Base-by-base conservation (phyloP, 2,113 vertebrate species). In the Phasianus colchicus region DNA sequence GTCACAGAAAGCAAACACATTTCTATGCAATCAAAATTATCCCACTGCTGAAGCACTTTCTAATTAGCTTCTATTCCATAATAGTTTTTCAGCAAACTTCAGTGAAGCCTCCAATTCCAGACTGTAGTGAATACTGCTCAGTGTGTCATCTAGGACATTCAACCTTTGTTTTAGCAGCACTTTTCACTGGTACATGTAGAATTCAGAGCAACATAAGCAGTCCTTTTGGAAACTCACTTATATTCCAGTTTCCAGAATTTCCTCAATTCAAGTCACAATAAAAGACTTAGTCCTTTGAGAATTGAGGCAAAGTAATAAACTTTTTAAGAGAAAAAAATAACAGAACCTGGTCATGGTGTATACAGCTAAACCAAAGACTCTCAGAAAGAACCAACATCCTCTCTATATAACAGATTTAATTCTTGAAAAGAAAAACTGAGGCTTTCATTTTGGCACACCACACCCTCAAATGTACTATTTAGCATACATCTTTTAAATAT, bases 81-180 rank as follows among this genome's bases (percentile, higher is more conserved):
- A 21, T 3, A 74, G 42, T 40, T 90, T 94, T 90, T 73, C 86
- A 42, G 47, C 40, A 63, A 57, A 75, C 57, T 65, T 75, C 66
- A 86, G 5, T 29, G 12, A 5, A 80, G 11, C n/a, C 38, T 80
- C 38, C 15, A 40, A 40, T 73, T 60, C 38, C 71, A 92, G 70
- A 40, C 84, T 87, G 40, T 78, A 85, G 67, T 24, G 63, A 61
- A 40, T 66, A 36, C 24, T 52, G 40, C 63, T 67, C 71, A 29
- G 83, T 30, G 24, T 70, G 50, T 10, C 72, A 60, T 29, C 55
- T 60, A 91, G 60, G 69, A 42, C 40, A 52, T 29, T 32, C 11
- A 80, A 58, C 6, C 7, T 9, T 88, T 42, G 48, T 15, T 64
- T 48, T 30, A 65, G 58, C 20, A 88, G 18, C 2, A 30, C 52